phyloP scores from a whole-genome alignment of 2,113 vertebrate species.

The Petromus typicus region DNA sequence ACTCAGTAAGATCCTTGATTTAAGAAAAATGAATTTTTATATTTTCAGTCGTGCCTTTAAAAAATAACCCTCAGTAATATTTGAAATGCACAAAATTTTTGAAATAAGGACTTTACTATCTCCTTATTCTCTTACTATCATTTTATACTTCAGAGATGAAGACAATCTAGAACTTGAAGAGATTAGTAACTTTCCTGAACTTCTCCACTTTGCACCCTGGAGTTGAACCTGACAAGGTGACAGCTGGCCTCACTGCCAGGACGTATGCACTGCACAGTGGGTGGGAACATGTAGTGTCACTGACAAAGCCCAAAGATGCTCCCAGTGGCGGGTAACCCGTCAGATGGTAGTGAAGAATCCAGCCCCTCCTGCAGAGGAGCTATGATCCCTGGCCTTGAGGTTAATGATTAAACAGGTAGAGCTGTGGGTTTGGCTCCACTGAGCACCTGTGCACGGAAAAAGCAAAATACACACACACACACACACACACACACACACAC shows the following conservation, averaged over 20 bases:
- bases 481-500: not conserved
- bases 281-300: not conserved
- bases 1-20: not conserved
- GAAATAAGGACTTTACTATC: not conserved
- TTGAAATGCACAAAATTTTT: not conserved
- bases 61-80: not conserved
- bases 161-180: not conserved
- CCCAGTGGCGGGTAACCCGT: not conserved
- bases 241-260: not conserved
- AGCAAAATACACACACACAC: not conserved
- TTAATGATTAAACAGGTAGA: not conserved
- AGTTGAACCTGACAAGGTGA: not conserved
- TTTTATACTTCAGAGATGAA: conserved; percentile 6
- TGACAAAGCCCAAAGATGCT: not conserved
- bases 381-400: not conserved
- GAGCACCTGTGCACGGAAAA: not conserved
- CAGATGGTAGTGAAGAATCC: not conserved
- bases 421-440: not conserved
- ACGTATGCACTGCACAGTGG: not conserved
- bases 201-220: not conserved
- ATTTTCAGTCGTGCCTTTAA: not conserved
- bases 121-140: not conserved
- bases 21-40: not conserved
- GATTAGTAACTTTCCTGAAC: not conserved
- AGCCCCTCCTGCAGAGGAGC: not conserved